phyloP scores from a whole-genome alignment of 2,113 vertebrate species.

The Rhinolophus ferrumequinum region DNA sequence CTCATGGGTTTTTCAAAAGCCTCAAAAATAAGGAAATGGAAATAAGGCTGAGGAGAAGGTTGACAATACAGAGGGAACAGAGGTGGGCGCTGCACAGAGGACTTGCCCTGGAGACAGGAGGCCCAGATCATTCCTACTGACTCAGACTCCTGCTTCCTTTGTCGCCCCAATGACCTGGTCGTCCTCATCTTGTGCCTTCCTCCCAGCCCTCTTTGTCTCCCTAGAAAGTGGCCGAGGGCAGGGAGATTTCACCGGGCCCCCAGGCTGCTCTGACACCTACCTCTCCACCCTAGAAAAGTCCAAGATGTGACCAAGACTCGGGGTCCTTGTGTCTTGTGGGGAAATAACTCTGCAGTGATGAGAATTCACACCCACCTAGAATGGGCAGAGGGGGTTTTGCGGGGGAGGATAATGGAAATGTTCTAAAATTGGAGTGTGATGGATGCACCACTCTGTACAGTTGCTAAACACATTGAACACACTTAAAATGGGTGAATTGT shows the following conservation, averaged over 20 bases:
- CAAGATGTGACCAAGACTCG: fast-evolving
- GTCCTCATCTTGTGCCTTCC: not conserved
- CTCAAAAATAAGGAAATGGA: not conserved
- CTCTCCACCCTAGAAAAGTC: too few relatives aligned
- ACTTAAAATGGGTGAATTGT: fast-evolving
- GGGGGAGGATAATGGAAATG: fast-evolving
- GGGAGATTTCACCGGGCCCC: fast-evolving
- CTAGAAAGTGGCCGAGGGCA: fast-evolving
- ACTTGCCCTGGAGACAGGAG: not conserved
- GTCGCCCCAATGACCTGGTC: not conserved
- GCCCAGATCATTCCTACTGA: not conserved
- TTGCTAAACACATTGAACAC: fast-evolving
- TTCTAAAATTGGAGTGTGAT: fast-evolving
- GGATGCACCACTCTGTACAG: fast-evolving
- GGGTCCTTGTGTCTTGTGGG: not conserved
- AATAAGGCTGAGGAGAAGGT: not conserved
- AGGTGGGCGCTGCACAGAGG: not conserved
- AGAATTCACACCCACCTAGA: fast-evolving
- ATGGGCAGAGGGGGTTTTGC: fast-evolving
- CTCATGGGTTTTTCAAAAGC: not conserved
- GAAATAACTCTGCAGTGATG: fast-evolving
- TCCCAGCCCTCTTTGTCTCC: too few relatives aligned
- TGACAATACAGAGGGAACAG: not conserved
- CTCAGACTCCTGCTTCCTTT: not conserved
- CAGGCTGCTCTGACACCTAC: not conserved